phyloP scores from a whole-genome alignment of 2,113 vertebrate species.

The Circaetus cinerascens region DNA sequence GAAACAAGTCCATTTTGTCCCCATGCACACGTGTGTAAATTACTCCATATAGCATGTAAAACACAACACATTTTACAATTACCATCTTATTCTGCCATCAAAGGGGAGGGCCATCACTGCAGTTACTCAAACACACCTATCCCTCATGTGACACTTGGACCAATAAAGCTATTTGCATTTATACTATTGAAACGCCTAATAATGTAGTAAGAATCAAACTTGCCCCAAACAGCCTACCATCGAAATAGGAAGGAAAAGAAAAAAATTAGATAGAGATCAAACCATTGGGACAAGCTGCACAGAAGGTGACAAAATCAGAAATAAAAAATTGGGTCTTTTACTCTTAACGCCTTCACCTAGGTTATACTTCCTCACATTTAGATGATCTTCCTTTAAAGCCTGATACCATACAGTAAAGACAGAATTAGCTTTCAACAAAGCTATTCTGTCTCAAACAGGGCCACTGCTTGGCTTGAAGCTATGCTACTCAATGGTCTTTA shows the following conservation, averaged over 20 bases:
- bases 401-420: neutral
- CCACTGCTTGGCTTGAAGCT: neutral
- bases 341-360: neutral
- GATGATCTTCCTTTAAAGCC: neutral
- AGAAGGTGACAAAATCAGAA: neutral
- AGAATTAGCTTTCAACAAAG: neutral
- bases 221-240: neutral
- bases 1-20: neutral
- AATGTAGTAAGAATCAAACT: neutral
- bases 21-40: fast-evolving
- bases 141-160: neutral
- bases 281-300: neutral
- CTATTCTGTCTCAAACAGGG: neutral
- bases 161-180: neutral
- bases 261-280: neutral
- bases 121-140: neutral
- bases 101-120: neutral
- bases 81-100: neutral
- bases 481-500: neutral
- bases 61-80: neutral
- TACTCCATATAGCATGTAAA: fast-evolving
- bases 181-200: neutral
- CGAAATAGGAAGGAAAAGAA: neutral
- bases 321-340: neutral
- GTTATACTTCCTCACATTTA: neutral